Evolutionary conservation across 2,113 vertebrate species (phyloP).

Genomic region (Engystomops pustulosus): DNA sequence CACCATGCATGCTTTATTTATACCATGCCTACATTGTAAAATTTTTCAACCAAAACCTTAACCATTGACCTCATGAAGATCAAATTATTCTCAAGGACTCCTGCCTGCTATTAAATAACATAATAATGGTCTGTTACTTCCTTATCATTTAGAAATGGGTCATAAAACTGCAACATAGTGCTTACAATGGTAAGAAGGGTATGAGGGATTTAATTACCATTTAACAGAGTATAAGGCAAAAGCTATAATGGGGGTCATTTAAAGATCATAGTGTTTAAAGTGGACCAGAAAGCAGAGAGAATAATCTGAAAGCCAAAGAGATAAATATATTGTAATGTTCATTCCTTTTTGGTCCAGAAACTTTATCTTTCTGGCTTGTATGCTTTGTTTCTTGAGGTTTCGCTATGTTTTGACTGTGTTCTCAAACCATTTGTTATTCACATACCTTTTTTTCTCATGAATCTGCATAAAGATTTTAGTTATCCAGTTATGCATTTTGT

Average conservation of each 20-base stretch:
- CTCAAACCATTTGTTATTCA: background rate
- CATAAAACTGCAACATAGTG: slow-evolving; percentile 54
- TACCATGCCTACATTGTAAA: background rate
- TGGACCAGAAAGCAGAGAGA: background rate
- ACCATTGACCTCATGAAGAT: slow-evolving; percentile 39
- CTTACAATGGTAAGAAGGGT: slow-evolving; percentile 23
- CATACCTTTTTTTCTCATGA: background rate
- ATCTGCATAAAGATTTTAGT: background rate
- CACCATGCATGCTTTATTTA: slow-evolving; percentile 7
- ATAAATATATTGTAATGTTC: background rate
- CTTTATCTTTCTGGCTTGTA: background rate
- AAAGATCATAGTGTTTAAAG: slow-evolving; percentile 42
- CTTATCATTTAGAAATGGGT: slow-evolving; percentile 54
- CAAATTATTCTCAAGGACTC: slow-evolving; percentile 49
- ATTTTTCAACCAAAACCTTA: slow-evolving; percentile 49
- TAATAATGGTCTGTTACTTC: slow-evolving; percentile 56
- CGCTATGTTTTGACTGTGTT: background rate
- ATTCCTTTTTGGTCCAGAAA: background rate
- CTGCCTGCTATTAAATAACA: slow-evolving; percentile 48
- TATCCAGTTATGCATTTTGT: background rate
- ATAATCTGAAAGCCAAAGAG: background rate
- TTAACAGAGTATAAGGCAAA: slow-evolving; percentile 16
- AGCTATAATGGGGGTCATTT: slow-evolving; percentile 38
- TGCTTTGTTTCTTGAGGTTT: background rate
- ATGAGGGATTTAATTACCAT: slow-evolving; percentile 52